Conservation (phyloP, 2,797 vertebrate genomes). For the Pangasius mekongensis region DNA sequence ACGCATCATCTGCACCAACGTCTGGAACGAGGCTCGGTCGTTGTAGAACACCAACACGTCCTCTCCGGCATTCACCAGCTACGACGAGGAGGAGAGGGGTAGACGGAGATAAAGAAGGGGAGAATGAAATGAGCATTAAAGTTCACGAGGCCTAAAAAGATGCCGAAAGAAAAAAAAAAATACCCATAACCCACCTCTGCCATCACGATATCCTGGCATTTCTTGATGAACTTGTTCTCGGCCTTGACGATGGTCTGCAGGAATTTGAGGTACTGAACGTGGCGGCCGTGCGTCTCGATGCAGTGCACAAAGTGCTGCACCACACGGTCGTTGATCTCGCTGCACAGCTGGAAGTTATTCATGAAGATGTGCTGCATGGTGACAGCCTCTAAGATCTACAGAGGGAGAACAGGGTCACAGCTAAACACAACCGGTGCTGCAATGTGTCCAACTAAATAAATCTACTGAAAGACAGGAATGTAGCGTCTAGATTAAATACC, state of each 20-base stretch:
- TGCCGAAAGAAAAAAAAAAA: neutral
- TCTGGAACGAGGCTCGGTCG: slow-evolving; percentile 97
- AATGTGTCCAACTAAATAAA: neutral
- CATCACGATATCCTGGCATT: slow-evolving; percentile 99
- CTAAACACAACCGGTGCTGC: neutral
- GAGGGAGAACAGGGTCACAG: neutral
- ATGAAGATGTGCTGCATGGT: slow-evolving; percentile 99
- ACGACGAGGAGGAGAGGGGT: neutral
- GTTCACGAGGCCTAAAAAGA: neutral
- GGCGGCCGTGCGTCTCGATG: slow-evolving; percentile 95
- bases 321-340: slow-evolving; percentile 94
- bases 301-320: slow-evolving; percentile 99
- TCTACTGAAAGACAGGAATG: neutral
- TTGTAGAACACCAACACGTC: slow-evolving; percentile 99
- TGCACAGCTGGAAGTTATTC: slow-evolving; percentile 99
- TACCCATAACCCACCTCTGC: slow-evolving; percentile 83
- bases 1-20: slow-evolving; percentile 97
- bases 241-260: slow-evolving; percentile 98
- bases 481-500: neutral
- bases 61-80: slow-evolving; percentile 97
- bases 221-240: slow-evolving; percentile 97
- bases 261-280: slow-evolving; percentile 97
- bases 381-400: slow-evolving; percentile 91
- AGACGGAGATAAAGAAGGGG: neutral
- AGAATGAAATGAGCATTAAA: neutral